phyloP scores from a whole-genome alignment of 2,113 vertebrate genomes.

The Atlantisia rogersi region DNA sequence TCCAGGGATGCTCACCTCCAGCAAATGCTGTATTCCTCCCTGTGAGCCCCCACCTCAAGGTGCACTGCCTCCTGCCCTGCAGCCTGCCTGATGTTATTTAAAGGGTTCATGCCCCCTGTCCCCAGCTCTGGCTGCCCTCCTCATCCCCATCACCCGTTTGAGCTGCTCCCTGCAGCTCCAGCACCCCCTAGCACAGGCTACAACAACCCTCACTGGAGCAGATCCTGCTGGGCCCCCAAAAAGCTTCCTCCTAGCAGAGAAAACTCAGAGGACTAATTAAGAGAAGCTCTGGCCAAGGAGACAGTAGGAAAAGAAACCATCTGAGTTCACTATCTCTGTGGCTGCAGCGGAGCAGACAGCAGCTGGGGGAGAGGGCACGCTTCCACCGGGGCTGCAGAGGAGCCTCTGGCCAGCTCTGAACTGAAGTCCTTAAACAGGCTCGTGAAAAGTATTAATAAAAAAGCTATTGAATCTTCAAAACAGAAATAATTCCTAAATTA shows the following conservation, averaged over 20 bases:
- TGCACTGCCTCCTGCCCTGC: background rate
- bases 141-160: background rate
- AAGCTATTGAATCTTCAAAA: background rate
- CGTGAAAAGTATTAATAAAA: background rate
- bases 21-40: background rate
- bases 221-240: background rate
- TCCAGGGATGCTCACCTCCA: background rate
- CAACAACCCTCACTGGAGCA: background rate
- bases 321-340: background rate
- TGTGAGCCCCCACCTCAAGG: accelerated
- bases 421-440: background rate
- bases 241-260: background rate
- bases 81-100: background rate
- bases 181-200: background rate
- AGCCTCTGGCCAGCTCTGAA: background rate
- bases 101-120: background rate
- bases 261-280: background rate
- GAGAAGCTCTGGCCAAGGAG: background rate
- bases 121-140: background rate
- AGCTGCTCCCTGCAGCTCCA: background rate
- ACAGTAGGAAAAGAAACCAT: background rate
- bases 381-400: accelerated
- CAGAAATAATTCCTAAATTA: background rate
- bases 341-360: background rate
- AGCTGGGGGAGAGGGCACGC: background rate